phyloP scores from a whole-genome alignment of 2,797 vertebrate genomes.

The Micromesistius poutassou region DNA sequence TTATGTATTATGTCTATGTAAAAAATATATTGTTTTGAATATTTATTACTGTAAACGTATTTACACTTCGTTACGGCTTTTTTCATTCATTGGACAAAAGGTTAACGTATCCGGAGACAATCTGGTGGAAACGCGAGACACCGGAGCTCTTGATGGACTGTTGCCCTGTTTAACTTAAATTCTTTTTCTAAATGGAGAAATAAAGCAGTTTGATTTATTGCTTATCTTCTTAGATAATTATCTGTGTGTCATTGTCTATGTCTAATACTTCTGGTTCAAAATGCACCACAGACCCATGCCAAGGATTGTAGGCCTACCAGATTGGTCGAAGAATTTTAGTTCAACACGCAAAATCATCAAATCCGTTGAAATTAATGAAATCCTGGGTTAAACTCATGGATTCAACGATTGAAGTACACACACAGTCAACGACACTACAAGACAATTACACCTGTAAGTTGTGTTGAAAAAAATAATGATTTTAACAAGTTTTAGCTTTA shows the following conservation, averaged over 20 bases:
- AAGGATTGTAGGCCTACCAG: too few relatives aligned
- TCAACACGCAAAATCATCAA: neutral
- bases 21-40: constrained; percentile 82
- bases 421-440: neutral
- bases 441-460: neutral
- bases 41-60: constrained; percentile 97
- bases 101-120: constrained; percentile 72
- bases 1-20: constrained; percentile 87
- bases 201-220: constrained; percentile 75
- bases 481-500: neutral
- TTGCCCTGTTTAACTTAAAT: constrained; percentile 74
- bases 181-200: constrained; percentile 76
- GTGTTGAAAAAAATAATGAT: neutral
- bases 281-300: neutral
- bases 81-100: constrained; percentile 70
- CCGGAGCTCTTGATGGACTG: constrained; percentile 72
- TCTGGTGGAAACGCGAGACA: constrained; percentile 64
- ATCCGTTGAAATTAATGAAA: neutral
- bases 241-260: neutral
- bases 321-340: too few relatives aligned
- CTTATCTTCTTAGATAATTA: constrained; percentile 40
- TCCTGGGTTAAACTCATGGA: too few relatives aligned
- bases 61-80: constrained; percentile 79
- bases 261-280: neutral
- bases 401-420: neutral